Conservation (phyloP, 2,113 vertebrate species). For the Callithrix jacchus region DNA sequence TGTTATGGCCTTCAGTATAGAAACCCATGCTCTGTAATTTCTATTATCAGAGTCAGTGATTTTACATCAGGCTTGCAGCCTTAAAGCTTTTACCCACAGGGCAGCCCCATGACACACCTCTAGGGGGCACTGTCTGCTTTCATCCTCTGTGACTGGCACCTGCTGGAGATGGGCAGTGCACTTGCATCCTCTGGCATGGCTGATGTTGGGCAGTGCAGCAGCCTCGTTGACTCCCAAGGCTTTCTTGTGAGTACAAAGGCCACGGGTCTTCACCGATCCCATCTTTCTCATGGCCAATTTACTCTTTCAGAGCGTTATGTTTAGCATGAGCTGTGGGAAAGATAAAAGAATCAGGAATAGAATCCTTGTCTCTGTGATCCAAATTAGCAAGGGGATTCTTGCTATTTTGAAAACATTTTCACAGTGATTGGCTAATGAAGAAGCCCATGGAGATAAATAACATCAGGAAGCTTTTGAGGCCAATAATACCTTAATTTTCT, state of each 20-base stretch:
- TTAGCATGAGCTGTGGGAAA: neutral
- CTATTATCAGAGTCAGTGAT: neutral
- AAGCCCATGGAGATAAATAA: neutral
- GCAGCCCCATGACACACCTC: neutral
- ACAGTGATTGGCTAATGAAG: neutral
- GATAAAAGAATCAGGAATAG: neutral
- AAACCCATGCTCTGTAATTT: neutral
- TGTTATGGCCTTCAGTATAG: neutral
- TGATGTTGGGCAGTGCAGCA: neutral
- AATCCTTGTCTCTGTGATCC: neutral
- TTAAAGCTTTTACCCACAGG: neutral
- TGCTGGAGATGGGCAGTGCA: neutral
- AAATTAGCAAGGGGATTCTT: neutral
- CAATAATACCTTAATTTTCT: conserved; percentile 10
- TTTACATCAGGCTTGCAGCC: neutral
- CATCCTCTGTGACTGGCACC: neutral
- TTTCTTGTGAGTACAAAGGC: neutral
- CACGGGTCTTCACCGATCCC: neutral
- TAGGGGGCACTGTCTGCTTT: neutral
- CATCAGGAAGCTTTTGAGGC: neutral
- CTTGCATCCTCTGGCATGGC: too few species aligned
- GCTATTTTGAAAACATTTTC: conserved; percentile 33
- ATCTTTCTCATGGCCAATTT: neutral
- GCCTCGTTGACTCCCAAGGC: neutral
- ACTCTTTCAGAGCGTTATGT: neutral